Base-by-base conservation (phyloP, 2,113 vertebrate species). In the Cyprinodon tularosa region DNA sequence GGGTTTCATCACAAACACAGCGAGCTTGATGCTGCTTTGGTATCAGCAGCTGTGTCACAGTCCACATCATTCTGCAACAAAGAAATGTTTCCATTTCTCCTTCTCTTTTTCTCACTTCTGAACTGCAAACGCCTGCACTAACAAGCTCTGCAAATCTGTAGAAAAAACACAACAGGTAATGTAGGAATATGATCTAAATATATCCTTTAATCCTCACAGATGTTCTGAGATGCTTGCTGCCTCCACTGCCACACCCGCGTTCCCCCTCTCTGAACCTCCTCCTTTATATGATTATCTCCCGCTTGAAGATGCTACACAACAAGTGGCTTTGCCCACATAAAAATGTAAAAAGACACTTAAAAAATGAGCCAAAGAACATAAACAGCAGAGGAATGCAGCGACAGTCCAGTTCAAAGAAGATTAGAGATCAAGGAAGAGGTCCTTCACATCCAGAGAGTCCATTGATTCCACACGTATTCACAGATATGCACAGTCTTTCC, bases 1-100 rank as follows among this genome's bases (percentile, higher is more conserved):
- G 71, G 66, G 69, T 87, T 29, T 83, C 86, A 85, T 83, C 45
- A 80, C 83, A 80, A 80, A 84, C 78, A 80, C 38, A 53, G 90
- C 94, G 96, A 94, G 95, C 88, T 71, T 91, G 90, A 95, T 95
- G 94, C 94, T 96, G 98, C 97, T 98, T 99, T 99, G 97, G 97
- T 98, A 97, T 97, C 93, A 94, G 95, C 91, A 91, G 95, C 96
- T 95, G 96, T 96, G 88, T 92, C 89, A 94, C 94, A 94, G 94
- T 94, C 95, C 96, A 95, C 94, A 95, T 95, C 93, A 92, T 94
- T 93, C 94, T 95, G 94, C 96, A 96, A 98, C 95, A 95, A 94
- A 84, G 93, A 93, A 62, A 70, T 15, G 76, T 75, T 69, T 77
- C 72, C 60, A 63, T 62, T 15, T 71, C 72, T 14, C 68, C 29